Evolutionary conservation across 2,888 invertebrate genomes (phyloP).

Genomic region (Pterostichus madidus): DNA sequence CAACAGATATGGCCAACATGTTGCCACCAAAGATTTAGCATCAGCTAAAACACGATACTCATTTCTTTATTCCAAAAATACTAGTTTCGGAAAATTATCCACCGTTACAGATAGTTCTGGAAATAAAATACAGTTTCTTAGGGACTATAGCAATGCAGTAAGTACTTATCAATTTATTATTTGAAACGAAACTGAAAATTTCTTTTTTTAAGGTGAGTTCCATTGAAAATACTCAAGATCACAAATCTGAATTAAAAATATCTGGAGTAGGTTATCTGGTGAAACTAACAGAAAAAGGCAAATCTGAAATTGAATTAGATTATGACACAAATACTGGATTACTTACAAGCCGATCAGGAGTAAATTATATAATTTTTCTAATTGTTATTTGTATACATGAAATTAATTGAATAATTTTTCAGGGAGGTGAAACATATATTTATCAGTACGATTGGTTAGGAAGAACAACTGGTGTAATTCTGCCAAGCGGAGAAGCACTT

Average conservation of each 20-base stretch:
- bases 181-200: background rate
- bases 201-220: conserved; percentile 81
- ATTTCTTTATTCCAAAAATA: conserved; percentile 97
- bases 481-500: conserved; percentile 95
- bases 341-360: conserved; percentile 90
- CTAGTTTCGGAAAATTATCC: conserved; percentile 95
- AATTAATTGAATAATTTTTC: conserved; percentile 69
- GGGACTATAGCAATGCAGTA: conserved; percentile 94
- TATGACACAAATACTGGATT: conserved; percentile 94
- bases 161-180: conserved; percentile 74
- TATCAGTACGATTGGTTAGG: conserved; percentile 96
- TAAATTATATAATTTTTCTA: conserved; percentile 76
- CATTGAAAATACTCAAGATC: conserved; percentile 96
- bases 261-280: conserved; percentile 95
- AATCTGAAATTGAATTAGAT: conserved; percentile 92
- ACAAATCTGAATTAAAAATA: conserved; percentile 94
- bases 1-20: conserved; percentile 97
- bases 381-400: background rate
- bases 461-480: conserved; percentile 89
- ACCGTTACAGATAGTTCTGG: conserved; percentile 97
- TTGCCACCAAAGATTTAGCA: conserved; percentile 94
- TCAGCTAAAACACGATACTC: conserved; percentile 97
- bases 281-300: conserved; percentile 92
- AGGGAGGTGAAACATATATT: conserved; percentile 92
- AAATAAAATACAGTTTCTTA: conserved; percentile 92